Conservation (phyloP, 2,113 vertebrate genomes). For the Pungitius pungitius region DNA sequence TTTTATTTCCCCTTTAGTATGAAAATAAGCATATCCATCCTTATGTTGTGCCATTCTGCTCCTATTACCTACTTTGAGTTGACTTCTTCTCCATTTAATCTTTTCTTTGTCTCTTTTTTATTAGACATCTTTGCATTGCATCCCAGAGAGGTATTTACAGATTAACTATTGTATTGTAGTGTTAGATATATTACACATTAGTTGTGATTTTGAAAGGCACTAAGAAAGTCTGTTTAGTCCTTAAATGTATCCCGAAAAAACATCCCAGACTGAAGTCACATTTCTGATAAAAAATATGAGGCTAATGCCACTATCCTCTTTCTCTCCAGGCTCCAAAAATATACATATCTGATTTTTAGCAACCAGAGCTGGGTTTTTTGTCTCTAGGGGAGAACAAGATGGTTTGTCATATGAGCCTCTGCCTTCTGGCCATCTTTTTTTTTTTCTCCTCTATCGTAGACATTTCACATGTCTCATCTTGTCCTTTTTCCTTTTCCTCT, state of each 20-base stretch:
- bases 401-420: constrained; percentile 60
- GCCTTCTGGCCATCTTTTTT: constrained; percentile 58
- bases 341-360: constrained; percentile 72
- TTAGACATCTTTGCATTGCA: neutral
- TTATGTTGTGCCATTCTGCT: neutral
- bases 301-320: constrained; percentile 63
- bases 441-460: constrained; percentile 27
- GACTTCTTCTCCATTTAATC: neutral
- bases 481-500: constrained; percentile 52
- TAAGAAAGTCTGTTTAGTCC: neutral
- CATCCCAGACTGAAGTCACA: constrained; percentile 56
- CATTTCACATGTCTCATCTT: constrained; percentile 62
- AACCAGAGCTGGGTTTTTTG: constrained; percentile 71
- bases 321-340: constrained; percentile 66
- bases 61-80: neutral
- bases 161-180: too few species aligned
- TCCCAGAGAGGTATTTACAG: neutral
- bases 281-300: constrained; percentile 54
- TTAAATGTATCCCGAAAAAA: constrained; percentile 41
- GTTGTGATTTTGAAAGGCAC: constrained; percentile 14
- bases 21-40: neutral
- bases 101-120: constrained; percentile 2
- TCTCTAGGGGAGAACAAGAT: constrained; percentile 39
- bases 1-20: neutral
- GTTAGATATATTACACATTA: neutral